Conservation (phyloP, 37 sponge, comb jelly and placozoan genomes). For the Beroe forskalii region DNA sequence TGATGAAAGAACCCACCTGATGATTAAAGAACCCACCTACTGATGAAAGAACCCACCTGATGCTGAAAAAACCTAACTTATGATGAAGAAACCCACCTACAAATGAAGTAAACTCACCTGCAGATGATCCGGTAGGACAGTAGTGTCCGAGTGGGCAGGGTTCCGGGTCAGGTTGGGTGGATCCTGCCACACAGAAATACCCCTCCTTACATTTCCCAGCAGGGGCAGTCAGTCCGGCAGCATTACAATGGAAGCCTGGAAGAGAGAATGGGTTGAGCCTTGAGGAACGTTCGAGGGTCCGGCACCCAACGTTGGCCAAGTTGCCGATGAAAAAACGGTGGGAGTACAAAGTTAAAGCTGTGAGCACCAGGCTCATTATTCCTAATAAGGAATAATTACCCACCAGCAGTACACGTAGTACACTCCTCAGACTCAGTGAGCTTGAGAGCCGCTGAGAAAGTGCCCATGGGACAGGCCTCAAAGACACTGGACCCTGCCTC, state of each 20-base stretch:
- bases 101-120: conserved; percentile 21
- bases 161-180: not conserved
- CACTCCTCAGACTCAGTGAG: conserved; percentile 42
- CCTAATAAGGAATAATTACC: not conserved
- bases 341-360: too few species aligned
- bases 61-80: too few species aligned
- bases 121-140: conserved; percentile 17
- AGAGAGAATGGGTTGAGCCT: not conserved
- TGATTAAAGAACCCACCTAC: too few species aligned
- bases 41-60: too few species aligned
- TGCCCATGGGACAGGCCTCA: conserved; percentile 61
- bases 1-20: too few species aligned
- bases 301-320: too few species aligned
- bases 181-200: conserved; percentile 64
- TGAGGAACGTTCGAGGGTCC: too few species aligned
- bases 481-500: conserved; percentile 44
- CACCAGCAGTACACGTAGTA: conserved; percentile 59
- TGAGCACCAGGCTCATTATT: too few species aligned
- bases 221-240: conserved; percentile 58
- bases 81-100: too few species aligned
- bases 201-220: conserved; percentile 61
- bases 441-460: not conserved
- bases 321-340: too few species aligned
- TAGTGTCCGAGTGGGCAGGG: conserved; percentile 59
- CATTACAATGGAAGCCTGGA: conserved; percentile 31